Percentiles rank a stretch among this genome's conserved stretches.
phyloP scores from a whole-genome alignment of 2,888 invertebrate genomes.

The Therioaphis trifolii region DNA sequence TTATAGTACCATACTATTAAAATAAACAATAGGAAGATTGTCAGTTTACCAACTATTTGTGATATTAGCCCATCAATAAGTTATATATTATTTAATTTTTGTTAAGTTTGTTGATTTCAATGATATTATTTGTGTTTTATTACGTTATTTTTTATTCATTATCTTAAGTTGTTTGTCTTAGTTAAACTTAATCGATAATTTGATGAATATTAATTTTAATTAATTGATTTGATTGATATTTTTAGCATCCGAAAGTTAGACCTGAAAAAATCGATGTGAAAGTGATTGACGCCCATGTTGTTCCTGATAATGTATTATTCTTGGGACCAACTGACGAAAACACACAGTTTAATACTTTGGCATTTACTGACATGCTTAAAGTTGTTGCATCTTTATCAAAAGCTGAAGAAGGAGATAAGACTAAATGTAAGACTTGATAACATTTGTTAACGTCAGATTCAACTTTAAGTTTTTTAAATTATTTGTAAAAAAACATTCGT shows the following conservation, averaged over 20 bases:
- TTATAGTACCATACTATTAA: too few relatives aligned
- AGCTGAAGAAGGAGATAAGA: slow-evolving; percentile 40
- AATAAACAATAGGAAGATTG: too few relatives aligned
- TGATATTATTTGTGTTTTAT: too few relatives aligned
- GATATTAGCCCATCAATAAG: too few relatives aligned
- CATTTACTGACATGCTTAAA: slow-evolving; percentile 85
- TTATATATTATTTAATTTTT: too few relatives aligned
- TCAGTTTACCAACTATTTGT: too few relatives aligned
- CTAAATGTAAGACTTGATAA: slow-evolving; percentile 20
- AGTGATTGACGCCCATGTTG: slow-evolving; percentile 90
- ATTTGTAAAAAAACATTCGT: background rate
- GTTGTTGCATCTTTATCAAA: slow-evolving; percentile 83
- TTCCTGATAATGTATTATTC: slow-evolving; percentile 87
- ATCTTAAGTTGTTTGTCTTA: too few relatives aligned
- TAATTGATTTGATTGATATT: slow-evolving; percentile 4
- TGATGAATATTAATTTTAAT: background rate
- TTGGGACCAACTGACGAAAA: slow-evolving; percentile 83
- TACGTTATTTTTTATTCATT: too few relatives aligned
- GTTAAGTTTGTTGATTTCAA: too few relatives aligned
- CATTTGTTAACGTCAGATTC: background rate
- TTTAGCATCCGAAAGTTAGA: slow-evolving; percentile 63
- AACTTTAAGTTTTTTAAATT: background rate
- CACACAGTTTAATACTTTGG: slow-evolving; percentile 81
- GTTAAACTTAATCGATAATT: too few relatives aligned
- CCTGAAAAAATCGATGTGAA: slow-evolving; percentile 81